A percentile compares a stretch with the other conserved stretches of the same genome.
These are phyloP conservation scores for Mesocricetus auratus DNA, from an alignment of 2,113 vertebrate genomes.

Conservation along the genomic window DNA sequence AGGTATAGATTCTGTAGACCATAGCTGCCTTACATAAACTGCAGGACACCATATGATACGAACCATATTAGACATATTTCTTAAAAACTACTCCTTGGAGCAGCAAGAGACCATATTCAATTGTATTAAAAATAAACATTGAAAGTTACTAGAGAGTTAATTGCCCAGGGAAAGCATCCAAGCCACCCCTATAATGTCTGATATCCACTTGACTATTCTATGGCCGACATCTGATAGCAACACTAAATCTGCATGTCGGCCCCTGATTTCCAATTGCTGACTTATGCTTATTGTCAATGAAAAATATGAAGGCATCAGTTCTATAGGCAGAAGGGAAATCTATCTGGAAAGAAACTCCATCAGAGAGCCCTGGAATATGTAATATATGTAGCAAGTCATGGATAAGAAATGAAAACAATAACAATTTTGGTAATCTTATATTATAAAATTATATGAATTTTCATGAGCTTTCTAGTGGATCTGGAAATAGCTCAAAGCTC, in stretches of 20 bases:
- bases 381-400: neutral
- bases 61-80: conserved; percentile 61
- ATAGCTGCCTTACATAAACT: conserved; percentile 63
- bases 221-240: conserved; percentile 50
- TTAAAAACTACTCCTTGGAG: conserved; percentile 66
- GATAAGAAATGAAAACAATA: conserved; percentile 43
- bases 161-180: conserved; percentile 59
- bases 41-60: conserved; percentile 26
- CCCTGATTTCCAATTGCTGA: conserved; percentile 61
- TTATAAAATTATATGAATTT: conserved; percentile 51
- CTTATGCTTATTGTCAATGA: conserved; percentile 30
- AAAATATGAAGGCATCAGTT: conserved; percentile 46
- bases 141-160: conserved; percentile 68
- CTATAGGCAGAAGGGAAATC: conserved; percentile 20
- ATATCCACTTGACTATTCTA: conserved; percentile 33
- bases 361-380: conserved; percentile 21
- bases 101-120: conserved; percentile 46
- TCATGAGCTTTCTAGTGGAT: conserved; percentile 58
- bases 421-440: conserved; percentile 49
- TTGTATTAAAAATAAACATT: conserved; percentile 40
- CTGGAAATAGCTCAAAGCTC: conserved; percentile 32
- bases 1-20: conserved; percentile 60
- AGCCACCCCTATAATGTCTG: neutral
- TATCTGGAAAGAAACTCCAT: conserved; percentile 18
- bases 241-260: neutral